Evolutionary conservation across 2,797 vertebrate genomes (phyloP), one percentile per base, ranked within the genome.

Genomic region (Syngnathus acus): DNA sequence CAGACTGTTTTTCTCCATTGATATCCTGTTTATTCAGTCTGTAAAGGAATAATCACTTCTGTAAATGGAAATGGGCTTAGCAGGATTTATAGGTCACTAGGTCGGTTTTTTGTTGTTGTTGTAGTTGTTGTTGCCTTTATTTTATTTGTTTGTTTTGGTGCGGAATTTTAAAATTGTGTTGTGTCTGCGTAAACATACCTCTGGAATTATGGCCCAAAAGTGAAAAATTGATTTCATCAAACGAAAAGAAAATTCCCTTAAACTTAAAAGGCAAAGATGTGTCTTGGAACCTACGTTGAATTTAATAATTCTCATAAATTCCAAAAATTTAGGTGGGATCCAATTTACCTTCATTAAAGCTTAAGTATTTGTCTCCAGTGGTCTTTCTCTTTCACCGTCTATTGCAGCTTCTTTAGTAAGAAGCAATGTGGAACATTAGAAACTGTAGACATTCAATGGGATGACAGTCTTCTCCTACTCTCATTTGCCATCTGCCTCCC

Each of bases 11-110:
- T 78, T 67, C 73, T 43, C 69, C 76, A 80, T 85, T 64, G 9
- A 84, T 88, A 87, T 88, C 85, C 84, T 86, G 81, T 87, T 89
- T 89, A 82, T 86, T 89, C 87, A 87, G 87, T 86, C 80, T 74
- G 75, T 75, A 78, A 77, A 67, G 74, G 74, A 83, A 80, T 86
- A 87, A 88, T 83, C 83, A 82, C 78, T 85, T 82, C 47, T 60
- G 81, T 82, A 84, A 87, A 84, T 79, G 77, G 74, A 74, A 38
- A 39, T 48, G 66, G 70, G 74, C 74, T 83, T 63, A 69, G 63
- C 61, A 76, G 78, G 74, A 72, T 81, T 82, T 84, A 71, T 84
- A 73, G 80, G 78, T 85, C 68, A 78, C 62, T 68, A 19, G 78
- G 76, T 83, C 67, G 78, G 55, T 66, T 37, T 10, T 19, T 32